Conservation (phyloP, 2,113 vertebrate species). For the Rallus limicola region DNA sequence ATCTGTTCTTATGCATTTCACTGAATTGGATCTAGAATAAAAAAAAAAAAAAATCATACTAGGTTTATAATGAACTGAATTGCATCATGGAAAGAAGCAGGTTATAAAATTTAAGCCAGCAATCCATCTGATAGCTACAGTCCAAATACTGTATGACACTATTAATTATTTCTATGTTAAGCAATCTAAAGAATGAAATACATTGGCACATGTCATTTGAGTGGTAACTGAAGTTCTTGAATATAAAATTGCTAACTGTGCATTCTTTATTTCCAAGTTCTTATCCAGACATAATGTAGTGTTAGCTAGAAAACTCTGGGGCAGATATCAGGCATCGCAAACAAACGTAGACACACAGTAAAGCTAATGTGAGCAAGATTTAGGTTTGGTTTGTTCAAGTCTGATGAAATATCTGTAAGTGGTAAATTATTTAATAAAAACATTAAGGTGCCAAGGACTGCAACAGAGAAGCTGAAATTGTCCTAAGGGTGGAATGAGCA, state of each 20-base stretch:
- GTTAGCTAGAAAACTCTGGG: background rate
- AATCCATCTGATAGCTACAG: background rate
- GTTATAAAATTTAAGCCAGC: background rate
- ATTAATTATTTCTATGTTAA: background rate
- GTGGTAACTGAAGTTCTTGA: background rate
- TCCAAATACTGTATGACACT: background rate
- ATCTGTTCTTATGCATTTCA: background rate
- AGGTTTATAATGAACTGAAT: background rate
- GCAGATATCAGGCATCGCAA: background rate
- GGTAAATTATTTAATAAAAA: constrained; percentile 19
- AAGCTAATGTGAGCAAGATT: background rate
- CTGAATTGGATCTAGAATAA: background rate
- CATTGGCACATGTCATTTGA: background rate
- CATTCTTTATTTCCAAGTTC: background rate
- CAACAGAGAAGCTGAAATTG: background rate
- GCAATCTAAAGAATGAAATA: background rate
- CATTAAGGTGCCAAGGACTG: background rate
- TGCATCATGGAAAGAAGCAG: background rate
- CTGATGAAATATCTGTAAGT: background rate
- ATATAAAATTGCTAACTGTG: background rate
- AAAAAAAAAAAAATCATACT: background rate
- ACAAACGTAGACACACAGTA: background rate
- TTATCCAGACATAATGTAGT: background rate
- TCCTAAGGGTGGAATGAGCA: background rate
- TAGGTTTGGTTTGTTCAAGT: background rate